Base-by-base conservation (phyloP, 2,888 invertebrate species). In the Eubasilissa splendida region DNA sequence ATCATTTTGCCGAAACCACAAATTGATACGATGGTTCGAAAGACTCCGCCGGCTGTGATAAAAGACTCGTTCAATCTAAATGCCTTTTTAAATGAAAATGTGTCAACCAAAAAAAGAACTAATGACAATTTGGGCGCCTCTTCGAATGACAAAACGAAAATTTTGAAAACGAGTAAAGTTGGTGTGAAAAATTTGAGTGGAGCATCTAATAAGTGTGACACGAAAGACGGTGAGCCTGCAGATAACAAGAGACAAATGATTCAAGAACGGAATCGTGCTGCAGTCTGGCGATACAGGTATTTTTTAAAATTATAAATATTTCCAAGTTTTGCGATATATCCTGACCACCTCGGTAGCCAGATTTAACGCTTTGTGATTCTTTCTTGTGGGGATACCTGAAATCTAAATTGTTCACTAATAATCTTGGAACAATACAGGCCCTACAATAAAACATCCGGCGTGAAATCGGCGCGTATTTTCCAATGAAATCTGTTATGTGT, bases 261-360 rank as follows among this genome's bases (percentile, higher is more conserved):
- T 54, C 79, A 82, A 58, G 73, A 76, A 50, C 73, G 82, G 31
- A 84, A 84, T 66, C 77, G 80, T 58, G 81, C 80, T 4, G 84
- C 84, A 3, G 84, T 84, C 10, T 79, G 54, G 5, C 77, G 84
- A 81, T 84, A 84, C 73, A 84, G 84, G 84, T 84, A 65, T 7
- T 71, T 12, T n/a, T 65, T 65, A 9, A 12, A 59, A 59, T n/a
- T 60, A 1, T 42, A 0, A 22, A 22, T 22, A 1, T 22, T 22
- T 22, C 0, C 0, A 22, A 22, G 22, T 1, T 22, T 22, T 22
- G 22, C 22, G 22, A 1, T 22, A 22, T 22, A 22, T 22, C 22
- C 22, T 22, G 22, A 22, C 22, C 22, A 22, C 22, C 22, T 22
- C 22, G 22, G 22, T 22, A 0, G 22, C 22, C 22, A 22, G 22